Evolutionary conservation across 92 coral and sea anemone species (phyloP), one percentile per base, ranked within the genome.

Genomic region (Bergia puertoricense): DNA sequence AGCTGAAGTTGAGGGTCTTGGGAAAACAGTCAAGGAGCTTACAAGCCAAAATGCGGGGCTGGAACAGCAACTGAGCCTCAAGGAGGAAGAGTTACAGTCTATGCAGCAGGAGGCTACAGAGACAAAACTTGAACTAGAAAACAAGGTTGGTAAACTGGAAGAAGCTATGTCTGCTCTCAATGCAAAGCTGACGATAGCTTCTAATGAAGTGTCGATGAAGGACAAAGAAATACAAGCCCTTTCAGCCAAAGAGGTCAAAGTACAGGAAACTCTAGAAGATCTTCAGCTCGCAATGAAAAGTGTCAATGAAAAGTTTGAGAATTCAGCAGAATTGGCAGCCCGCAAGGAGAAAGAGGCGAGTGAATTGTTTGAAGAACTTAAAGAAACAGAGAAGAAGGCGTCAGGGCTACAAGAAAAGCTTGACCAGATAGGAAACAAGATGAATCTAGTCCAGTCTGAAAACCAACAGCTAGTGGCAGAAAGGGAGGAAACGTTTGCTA

Each of bases 291-390:
- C 80, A 38, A 40, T 92, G 3, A 69, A 75, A 74, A 57, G 38
- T 18, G 42, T 88, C 5, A 83, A 74, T 80, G 97, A 94, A 10
- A 89, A 85, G 41, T 86, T 42, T 46, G 78, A 88, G 71, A 92
- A 92, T 86, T 74, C 88, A 44, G 56, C 65, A 41, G 93, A 89
- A 38, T 45, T 88, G 14, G 77, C 87, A 15, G 76, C 89, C 13
- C 91, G 81, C 81, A 94, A 92, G 72, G 95, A 94, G 39, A 77
- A 79, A 8, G 87, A 85, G 43, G 37, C 90, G 5, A 74, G 90
- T 39, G 97, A 92, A 56, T 36, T 92, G 10, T 81, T 82, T 23
- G 81, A 42, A 22, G 91, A 88, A 56, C 89, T 91, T 11, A 92
- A 80, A 74, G 30, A 89, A 62, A 86, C 90, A 42, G 94, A 91